phyloP scores from a whole-genome alignment of 1,140 invertebrate species.

The Acromyrmex echinatior region DNA sequence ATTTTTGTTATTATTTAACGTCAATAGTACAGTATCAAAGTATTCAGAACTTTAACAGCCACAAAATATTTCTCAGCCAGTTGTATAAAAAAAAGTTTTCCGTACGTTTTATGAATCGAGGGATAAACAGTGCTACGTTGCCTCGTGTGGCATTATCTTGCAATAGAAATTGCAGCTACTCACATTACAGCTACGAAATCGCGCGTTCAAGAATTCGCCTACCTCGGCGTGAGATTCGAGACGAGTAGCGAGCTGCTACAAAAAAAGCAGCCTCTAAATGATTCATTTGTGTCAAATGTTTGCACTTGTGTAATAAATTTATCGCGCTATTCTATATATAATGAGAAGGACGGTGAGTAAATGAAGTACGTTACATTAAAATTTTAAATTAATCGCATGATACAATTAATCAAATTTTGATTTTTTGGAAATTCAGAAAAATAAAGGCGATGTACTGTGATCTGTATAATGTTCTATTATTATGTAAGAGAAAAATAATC shows the following conservation, averaged over 20 bases:
- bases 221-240: slow-evolving; percentile 36
- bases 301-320: slow-evolving; percentile 12
- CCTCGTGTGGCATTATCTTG: slow-evolving; percentile 32
- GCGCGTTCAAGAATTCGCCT: slow-evolving; percentile 44
- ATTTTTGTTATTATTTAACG: neutral
- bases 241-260: neutral
- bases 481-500: neutral
- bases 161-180: slow-evolving; percentile 42
- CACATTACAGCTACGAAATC: slow-evolving; percentile 51
- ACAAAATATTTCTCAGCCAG: slow-evolving; percentile 1
- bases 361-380: neutral
- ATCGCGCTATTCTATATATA: neutral
- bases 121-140: slow-evolving; percentile 21
- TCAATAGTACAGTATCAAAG: neutral
- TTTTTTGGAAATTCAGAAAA: neutral
- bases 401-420: neutral
- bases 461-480: too few relatives aligned
- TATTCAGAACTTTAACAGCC: neutral
- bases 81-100: slow-evolving; percentile 12
- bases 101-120: neutral
- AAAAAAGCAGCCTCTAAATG: slow-evolving; percentile 13
- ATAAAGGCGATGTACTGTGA: too few relatives aligned
- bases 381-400: neutral
- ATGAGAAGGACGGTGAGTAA: neutral
- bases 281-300: neutral